Conservation (phyloP, 2,888 invertebrate species). For the Aleiodes testaceus region DNA sequence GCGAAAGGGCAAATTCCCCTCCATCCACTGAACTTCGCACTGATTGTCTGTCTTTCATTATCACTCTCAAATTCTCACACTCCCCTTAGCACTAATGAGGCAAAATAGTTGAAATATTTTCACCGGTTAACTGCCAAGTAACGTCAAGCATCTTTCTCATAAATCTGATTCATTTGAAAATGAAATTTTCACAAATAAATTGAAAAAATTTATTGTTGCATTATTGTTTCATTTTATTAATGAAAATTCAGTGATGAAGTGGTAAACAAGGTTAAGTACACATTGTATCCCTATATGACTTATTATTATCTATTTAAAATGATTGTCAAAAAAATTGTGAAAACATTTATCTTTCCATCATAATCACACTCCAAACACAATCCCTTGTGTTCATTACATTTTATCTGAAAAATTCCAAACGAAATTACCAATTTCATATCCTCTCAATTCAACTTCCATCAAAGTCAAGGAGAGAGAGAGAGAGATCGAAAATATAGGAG, state of each 20-base stretch:
- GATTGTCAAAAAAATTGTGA: too few relatives aligned
- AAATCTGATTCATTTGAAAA: neutral
- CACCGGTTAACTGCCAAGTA: slow-evolving; percentile 51
- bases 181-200: neutral
- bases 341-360: too few relatives aligned
- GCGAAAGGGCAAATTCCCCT: slow-evolving; percentile 42
- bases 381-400: too few relatives aligned
- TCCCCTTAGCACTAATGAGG: slow-evolving; percentile 56
- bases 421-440: slow-evolving; percentile 8
- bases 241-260: too few relatives aligned
- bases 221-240: too few relatives aligned
- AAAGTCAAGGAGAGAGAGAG: neutral
- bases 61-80: slow-evolving; percentile 31
- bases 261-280: too few relatives aligned
- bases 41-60: slow-evolving; percentile 57
- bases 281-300: too few relatives aligned
- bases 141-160: slow-evolving; percentile 44
- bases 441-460: slow-evolving; percentile 13
- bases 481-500: slow-evolving; percentile 18
- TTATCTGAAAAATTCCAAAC: neutral
- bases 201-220: too few relatives aligned
- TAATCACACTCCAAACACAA: too few relatives aligned
- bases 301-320: too few relatives aligned
- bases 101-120: slow-evolving; percentile 67
- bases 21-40: slow-evolving; percentile 43